Evolutionary conservation across 1,140 invertebrate genomes (phyloP), one percentile per base, ranked within the genome.

Genomic region (Ephestia elutella): DNA sequence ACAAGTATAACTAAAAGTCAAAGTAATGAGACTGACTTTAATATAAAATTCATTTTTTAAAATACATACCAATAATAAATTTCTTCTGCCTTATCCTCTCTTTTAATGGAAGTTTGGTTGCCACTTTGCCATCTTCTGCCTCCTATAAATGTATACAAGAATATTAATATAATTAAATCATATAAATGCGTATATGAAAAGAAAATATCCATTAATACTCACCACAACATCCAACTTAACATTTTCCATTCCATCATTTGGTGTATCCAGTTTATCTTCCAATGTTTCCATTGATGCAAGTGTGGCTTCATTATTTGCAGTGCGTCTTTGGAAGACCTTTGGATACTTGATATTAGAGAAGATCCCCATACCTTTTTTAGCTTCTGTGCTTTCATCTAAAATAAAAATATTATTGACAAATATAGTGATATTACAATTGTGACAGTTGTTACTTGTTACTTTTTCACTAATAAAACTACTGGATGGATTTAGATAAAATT

Each of bases 251-350:
- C 92, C 92, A 70, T 94, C 92, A 74, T 92, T 92, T 53, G 77
- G 83, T 15, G 80, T 75, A 25, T 91, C 88, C 11, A 90, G 78
- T 61, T 86, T 90, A 66, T 94, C 92, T 73, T 94, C 93, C 4
- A 95, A 83, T 0, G 94, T 95, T 74, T 95, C 94, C 89, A 94
- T 92, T 1, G 94, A 95, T 0, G 94, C 94, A 54, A 95, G 87
- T 48, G 93, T 92, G 2, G 93, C 93, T 68, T 91, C 91, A 10
- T 80, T 79, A 60, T 82, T 77, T 61, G 82, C 60, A 32, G 72
- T 65, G 19, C 60, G 57, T 56, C 77, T 86, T 76, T 86, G 74
- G 66, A 87, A 86, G 54, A 86, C 66, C 60, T 82, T 87, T 44
- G 82, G 79, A 67, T 87, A 86, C 66, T 71, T 82, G 7, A 85